Base-by-base conservation (phyloP, 2,888 invertebrate species). In the Melieria crassipennis region DNA sequence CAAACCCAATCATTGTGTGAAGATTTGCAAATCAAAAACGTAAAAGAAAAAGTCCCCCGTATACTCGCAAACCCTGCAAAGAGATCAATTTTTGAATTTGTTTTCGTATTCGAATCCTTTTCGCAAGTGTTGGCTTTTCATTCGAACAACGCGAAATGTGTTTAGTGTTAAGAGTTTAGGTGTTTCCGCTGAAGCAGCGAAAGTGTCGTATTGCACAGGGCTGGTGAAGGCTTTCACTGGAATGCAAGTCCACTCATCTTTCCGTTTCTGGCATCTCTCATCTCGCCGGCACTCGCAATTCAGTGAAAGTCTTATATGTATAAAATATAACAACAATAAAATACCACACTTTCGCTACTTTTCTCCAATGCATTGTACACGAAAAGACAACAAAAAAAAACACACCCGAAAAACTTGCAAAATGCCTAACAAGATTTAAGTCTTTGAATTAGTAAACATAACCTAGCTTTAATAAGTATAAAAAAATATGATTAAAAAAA, bases 151-250 rank as follows among this genome's bases (percentile, higher is more conserved):
- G 30, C 30, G 2, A 30, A 16, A 13, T 46, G 60, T 62, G 13
- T 62, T 62, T 11, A 11, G 45, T 62, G 63, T 48, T 63, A 6
- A 50, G 10, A 10, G n/a, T 50, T 60, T 16, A 7, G 11, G 60
- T 52, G 50, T 67, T 67, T 58, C 50, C 43, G 52, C 45, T 68
- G 52, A 55, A 62, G 47, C 48, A 46, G 60, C 48, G 10, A 58
- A 55, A 57, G 72, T 16, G 16, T 65, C 45, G 62, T 69, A n/a
- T 73, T 63, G 68, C 62, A 72, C 66, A 77, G 83, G 84, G 83
- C 83, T 84, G 84, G 81, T 84, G 79, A 78, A 79, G 80, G 79
- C 82, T 82, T 79, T 77, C 78, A 81, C 73, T 77, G 43, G 64
- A 75, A 52, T 45, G 68, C 48, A 73, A 45, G 1, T 9, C 7